These are phyloP conservation scores for Arctia plantaginis DNA, from an alignment of 2,888 invertebrate genomes.

Conservation along the genomic window DNA sequence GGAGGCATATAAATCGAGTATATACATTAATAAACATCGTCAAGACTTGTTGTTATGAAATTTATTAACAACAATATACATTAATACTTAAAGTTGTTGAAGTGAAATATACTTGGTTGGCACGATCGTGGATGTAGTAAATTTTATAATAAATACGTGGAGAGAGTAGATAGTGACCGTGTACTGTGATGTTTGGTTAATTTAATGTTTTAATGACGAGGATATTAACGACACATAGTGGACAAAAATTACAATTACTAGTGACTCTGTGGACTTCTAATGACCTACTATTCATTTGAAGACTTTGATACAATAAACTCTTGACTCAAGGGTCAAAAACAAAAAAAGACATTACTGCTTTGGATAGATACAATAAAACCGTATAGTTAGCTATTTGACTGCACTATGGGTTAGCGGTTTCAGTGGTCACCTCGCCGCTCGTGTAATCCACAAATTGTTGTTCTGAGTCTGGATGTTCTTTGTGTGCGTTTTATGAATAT, in stretches of 20 bases:
- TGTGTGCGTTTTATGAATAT: too few relatives aligned
- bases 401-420: too few relatives aligned
- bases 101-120: conserved; percentile 70
- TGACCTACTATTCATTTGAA: background rate
- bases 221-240: conserved; percentile 2
- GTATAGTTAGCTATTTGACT: too few relatives aligned
- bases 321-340: background rate
- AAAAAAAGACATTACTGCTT: too few relatives aligned
- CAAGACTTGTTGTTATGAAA: conserved; percentile 51
- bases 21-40: conserved; percentile 55
- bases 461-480: too few relatives aligned
- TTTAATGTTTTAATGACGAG: conserved; percentile 14
- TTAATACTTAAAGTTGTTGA: conserved; percentile 57
- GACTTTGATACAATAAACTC: background rate
- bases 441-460: too few relatives aligned
- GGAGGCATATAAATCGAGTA: conserved; percentile 34
- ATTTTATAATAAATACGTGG: conserved; percentile 15
- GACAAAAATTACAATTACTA: background rate
- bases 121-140: conserved; percentile 55
- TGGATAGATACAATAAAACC: too few relatives aligned
- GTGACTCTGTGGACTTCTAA: background rate
- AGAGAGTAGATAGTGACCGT: conserved; percentile 6
- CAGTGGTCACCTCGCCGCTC: too few relatives aligned
- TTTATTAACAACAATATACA: conserved; percentile 61
- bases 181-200: conserved; percentile 18